These are phyloP conservation scores for Burhinus oedicnemus DNA, from an alignment of 2,113 vertebrate genomes.

Conservation along the genomic window DNA sequence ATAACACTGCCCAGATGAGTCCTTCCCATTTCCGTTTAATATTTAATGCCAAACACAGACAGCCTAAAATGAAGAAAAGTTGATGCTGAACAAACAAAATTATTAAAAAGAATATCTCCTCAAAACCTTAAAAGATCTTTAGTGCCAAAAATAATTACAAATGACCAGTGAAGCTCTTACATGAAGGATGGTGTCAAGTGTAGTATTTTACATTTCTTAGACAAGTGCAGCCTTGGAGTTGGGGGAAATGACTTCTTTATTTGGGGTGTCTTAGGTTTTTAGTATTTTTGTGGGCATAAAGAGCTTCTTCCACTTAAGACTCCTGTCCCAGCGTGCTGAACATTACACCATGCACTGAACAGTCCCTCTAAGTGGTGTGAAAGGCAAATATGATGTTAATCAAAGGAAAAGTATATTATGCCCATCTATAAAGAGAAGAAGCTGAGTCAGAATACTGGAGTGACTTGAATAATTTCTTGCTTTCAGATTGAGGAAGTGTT, in stretches of 20 bases:
- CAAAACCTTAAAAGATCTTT: neutral
- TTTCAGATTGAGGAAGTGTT: neutral
- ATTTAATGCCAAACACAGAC: neutral
- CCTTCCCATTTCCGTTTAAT: neutral
- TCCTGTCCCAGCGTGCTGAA: neutral
- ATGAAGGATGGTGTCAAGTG: neutral
- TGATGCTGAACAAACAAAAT: neutral
- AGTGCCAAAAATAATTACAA: slow-evolving; percentile 31
- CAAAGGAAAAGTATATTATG: neutral
- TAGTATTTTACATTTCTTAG: slow-evolving; percentile 34
- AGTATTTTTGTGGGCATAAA: neutral
- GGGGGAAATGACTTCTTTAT: neutral
- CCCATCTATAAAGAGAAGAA: neutral
- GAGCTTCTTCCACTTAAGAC: neutral
- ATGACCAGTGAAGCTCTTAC: slow-evolving; percentile 48
- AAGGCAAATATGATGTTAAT: neutral
- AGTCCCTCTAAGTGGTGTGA: neutral
- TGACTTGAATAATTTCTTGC: neutral
- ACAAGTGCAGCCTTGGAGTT: slow-evolving; percentile 26
- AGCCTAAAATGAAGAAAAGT: neutral
- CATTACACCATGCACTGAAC: neutral
- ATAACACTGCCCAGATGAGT: neutral
- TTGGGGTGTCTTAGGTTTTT: neutral
- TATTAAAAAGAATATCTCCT: slow-evolving; percentile 26
- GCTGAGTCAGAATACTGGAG: neutral